Evolutionary conservation across 2,888 invertebrate species (phyloP).

Genomic region (Hecatera dysodea): DNA sequence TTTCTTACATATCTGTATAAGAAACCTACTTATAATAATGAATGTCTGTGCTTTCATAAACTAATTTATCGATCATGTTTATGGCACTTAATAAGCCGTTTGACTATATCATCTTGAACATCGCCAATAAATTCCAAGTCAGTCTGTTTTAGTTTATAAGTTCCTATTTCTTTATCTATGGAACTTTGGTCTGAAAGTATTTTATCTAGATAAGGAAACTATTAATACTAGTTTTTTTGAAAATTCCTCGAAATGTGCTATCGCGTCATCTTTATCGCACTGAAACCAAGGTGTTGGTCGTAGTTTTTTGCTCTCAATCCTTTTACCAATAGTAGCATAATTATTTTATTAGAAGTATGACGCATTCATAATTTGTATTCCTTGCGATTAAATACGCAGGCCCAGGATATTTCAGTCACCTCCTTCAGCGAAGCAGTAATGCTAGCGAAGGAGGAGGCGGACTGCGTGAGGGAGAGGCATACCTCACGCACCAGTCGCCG

Average conservation of each 20-base stretch:
- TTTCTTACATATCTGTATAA: neutral
- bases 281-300: neutral
- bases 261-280: neutral
- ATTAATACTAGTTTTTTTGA: neutral
- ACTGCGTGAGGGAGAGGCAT: too few species aligned
- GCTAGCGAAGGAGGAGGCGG: too few species aligned
- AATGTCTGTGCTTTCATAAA: neutral
- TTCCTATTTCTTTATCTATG: neutral
- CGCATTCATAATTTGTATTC: neutral
- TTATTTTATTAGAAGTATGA: neutral
- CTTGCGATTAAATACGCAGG: neutral
- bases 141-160: neutral
- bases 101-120: neutral
- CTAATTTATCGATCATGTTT: too few species aligned
- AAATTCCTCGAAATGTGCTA: neutral
- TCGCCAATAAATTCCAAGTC: neutral
- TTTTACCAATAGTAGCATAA: neutral
- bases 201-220: neutral
- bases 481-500: too few species aligned
- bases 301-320: neutral
- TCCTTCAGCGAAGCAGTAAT: too few species aligned
- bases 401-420: neutral
- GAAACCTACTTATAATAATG: neutral
- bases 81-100: too few species aligned
- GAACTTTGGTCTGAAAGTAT: constrained; percentile 1